These are phyloP conservation scores for Lampropteryx suffumata DNA, from an alignment of 2,888 invertebrate genomes.

Conservation along the genomic window DNA sequence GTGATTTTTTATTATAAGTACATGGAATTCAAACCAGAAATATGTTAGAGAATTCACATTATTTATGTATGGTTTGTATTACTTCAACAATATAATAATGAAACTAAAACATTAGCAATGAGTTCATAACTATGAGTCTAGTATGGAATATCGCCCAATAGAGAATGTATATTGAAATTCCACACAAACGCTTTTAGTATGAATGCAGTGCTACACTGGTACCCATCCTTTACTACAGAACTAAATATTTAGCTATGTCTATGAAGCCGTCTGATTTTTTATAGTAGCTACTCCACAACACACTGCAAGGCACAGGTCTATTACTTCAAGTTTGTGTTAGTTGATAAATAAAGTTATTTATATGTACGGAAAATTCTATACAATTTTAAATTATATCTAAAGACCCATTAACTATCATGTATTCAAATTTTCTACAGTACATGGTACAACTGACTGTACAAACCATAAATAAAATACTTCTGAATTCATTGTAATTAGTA, in stretches of 20 bases:
- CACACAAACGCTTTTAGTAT: too few species aligned
- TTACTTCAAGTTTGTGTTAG: not conserved
- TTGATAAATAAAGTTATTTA: not conserved
- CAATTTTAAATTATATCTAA: slow-evolving; percentile 1
- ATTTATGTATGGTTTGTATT: slow-evolving; percentile 14
- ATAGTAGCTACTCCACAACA: too few species aligned
- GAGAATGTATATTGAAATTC: too few species aligned
- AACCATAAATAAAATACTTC: slow-evolving; percentile 23
- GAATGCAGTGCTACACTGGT: too few species aligned
- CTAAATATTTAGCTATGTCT: too few species aligned
- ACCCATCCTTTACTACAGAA: too few species aligned
- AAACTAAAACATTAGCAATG: not conserved
- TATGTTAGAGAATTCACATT: not conserved
- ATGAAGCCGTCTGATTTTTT: too few species aligned
- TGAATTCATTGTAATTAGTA: not conserved
- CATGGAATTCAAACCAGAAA: too few species aligned
- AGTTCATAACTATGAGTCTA: too few species aligned
- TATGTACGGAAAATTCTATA: not conserved
- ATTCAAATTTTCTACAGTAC: slow-evolving; percentile 5
- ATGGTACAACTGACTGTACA: slow-evolving; percentile 14
- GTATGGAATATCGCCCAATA: too few species aligned
- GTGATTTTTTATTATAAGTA: too few species aligned
- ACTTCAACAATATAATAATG: slow-evolving; percentile 1
- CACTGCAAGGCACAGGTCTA: too few species aligned
- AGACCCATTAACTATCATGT: slow-evolving; percentile 3